These are phyloP conservation scores for Orius insidiosus DNA, from an alignment of 1,140 invertebrate species.

Conservation along the genomic window DNA sequence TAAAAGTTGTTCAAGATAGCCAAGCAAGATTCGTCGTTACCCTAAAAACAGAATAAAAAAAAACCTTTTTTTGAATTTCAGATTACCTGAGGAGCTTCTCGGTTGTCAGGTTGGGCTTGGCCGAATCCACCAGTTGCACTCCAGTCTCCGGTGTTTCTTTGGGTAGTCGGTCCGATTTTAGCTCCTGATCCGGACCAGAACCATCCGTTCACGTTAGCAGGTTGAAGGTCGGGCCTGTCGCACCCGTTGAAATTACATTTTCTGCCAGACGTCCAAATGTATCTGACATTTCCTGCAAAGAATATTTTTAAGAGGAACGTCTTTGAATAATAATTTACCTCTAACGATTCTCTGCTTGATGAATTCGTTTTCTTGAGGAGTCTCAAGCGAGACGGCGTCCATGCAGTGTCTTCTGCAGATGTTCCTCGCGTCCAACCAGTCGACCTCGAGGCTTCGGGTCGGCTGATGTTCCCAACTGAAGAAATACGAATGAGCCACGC, in stretches of 20 bases:
- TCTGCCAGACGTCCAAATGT: conserved; percentile 79
- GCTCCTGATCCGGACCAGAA: conserved; percentile 84
- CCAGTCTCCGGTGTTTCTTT: conserved; percentile 76
- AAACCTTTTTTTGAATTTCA: neutral
- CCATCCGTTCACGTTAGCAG: conserved; percentile 77
- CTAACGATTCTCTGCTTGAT: conserved; percentile 66
- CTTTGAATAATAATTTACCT: conserved; percentile 24
- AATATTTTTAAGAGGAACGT: neutral
- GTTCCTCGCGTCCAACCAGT: conserved; percentile 79
- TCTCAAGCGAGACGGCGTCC: conserved; percentile 80
- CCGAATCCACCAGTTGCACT: conserved; percentile 69
- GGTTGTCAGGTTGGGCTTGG: conserved; percentile 71
- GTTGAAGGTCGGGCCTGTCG: conserved; percentile 68
- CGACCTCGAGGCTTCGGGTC: conserved; percentile 68
- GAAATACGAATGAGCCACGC: conserved; percentile 77
- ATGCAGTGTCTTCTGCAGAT: conserved; percentile 83
- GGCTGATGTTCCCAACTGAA: conserved; percentile 83
- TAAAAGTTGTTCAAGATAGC: conserved; percentile 85
- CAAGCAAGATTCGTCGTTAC: conserved; percentile 76
- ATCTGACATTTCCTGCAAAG: conserved; percentile 37
- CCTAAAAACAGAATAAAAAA: too few species aligned
- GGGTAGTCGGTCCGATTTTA: conserved; percentile 72
- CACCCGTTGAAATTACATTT: conserved; percentile 87
- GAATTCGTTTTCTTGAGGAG: conserved; percentile 79
- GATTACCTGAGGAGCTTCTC: conserved; percentile 68